These are phyloP conservation scores for Linhomoeus sp. DNA, from an alignment of 2,888 invertebrate genomes.

Conservation along the genomic window DNA sequence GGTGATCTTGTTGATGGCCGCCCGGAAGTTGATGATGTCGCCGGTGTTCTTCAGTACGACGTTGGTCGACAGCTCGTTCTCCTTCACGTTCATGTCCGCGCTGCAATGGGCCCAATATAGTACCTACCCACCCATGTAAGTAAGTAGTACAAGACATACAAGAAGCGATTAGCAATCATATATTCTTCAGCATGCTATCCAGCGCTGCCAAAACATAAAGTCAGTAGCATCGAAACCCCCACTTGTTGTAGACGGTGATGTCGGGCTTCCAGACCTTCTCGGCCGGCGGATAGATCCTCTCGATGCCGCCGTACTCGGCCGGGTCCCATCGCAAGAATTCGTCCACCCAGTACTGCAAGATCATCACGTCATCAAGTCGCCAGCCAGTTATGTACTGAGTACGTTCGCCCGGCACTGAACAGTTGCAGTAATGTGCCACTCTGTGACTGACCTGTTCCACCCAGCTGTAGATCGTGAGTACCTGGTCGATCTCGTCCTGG, in stretches of 20 bases:
- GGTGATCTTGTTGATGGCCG: conserved; percentile 6
- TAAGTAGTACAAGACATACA: no score
- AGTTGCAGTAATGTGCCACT: no score
- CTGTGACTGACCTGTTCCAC: conserved; percentile 12
- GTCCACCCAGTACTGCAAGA: conserved; percentile 18
- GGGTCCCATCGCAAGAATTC: conserved; percentile 21
- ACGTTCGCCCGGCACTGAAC: no score
- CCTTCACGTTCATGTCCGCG: conserved; percentile 7
- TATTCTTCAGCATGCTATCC: no score
- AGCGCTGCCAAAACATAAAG: background rate
- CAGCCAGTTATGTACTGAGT: no score
- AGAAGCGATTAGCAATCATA: no score
- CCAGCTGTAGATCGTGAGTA: conserved; percentile 21
- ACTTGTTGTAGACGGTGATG: conserved; percentile 18
- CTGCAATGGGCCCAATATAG: no score
- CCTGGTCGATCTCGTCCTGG: conserved; percentile 18
- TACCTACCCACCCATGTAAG: no score
- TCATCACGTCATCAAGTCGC: background rate
- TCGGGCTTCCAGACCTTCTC: conserved; percentile 22
- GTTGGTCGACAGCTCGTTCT: conserved; percentile 13
- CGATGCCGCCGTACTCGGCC: conserved; percentile 16
- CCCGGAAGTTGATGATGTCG: conserved; percentile 4
- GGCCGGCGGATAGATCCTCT: conserved; percentile 19
- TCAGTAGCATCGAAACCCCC: background rate
- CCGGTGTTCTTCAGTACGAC: conserved; percentile 18